These are phyloP conservation scores for Agonopterix subpropinquella DNA, from an alignment of 2,888 invertebrate genomes.

Conservation along the genomic window DNA sequence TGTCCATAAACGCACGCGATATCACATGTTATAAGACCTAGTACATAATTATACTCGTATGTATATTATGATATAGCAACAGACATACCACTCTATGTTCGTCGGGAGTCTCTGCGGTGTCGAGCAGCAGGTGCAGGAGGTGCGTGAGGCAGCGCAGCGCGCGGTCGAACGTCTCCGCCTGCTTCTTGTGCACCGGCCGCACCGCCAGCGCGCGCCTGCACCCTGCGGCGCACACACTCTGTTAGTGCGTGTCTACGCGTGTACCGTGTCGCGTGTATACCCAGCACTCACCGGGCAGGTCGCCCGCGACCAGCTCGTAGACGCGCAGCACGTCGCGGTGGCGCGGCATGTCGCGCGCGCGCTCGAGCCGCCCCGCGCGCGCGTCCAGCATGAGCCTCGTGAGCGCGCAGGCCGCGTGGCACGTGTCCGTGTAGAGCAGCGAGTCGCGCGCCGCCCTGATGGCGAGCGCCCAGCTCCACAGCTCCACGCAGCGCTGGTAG, in stretches of 20 bases:
- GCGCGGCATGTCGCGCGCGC: conserved; percentile 57
- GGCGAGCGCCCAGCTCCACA: conserved; percentile 90
- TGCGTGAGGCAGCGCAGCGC: conserved; percentile 87
- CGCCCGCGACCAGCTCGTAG: conserved; percentile 79
- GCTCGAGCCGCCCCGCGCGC: conserved; percentile 74
- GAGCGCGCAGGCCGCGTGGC: conserved; percentile 90
- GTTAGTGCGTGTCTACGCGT: too few species aligned
- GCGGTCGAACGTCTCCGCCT: conserved; percentile 88
- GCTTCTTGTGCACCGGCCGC: conserved; percentile 84
- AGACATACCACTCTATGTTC: conserved; percentile 41
- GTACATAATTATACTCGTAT: too few species aligned
- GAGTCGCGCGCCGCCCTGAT: conserved; percentile 81
- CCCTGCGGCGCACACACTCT: conserved; percentile 54
- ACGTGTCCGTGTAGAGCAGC: conserved; percentile 81
- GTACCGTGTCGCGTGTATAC: too few species aligned
- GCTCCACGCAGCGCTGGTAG: conserved; percentile 89
- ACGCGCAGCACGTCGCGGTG: conserved; percentile 83
- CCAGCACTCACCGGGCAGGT: conserved; percentile 80
- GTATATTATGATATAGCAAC: too few species aligned
- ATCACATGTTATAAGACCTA: too few species aligned
- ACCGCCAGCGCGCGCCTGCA: conserved; percentile 78
- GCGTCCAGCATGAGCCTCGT: conserved; percentile 88
- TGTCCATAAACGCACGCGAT: too few species aligned
- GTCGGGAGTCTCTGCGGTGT: conserved; percentile 68
- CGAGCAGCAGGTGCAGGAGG: conserved; percentile 81